Base-by-base conservation (phyloP, 2,113 vertebrate species). In the Mustelus asterias region DNA sequence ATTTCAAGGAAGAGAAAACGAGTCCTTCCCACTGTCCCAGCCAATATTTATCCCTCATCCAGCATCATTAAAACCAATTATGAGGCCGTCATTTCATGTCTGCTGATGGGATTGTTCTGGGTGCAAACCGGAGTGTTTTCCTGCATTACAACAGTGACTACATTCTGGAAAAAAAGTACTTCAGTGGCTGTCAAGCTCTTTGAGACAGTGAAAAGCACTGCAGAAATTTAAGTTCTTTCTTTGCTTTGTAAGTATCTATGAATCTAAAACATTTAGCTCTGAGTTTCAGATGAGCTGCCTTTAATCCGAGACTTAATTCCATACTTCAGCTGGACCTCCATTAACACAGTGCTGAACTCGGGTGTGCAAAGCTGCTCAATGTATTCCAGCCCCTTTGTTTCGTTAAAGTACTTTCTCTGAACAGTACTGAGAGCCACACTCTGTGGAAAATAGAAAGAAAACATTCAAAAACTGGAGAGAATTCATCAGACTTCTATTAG, bases 251-350 rank as follows among this genome's bases (percentile, higher is more conserved):
- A 26, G 16, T 95, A 33, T 54, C 11, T 48, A 48, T 48, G 13
- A 76, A 72, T 54, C n/a, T 48, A 58, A 69, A 44, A 69, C 24
- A 48, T n/a, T 69, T 48, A 70, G 69, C 10, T 10, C n/a, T 65
- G 13, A 54, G 22, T 29, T 24, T 72, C 41, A 90, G 58, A 48
- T 10, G 54, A 6, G 16, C 0, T 72, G 37, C 48, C 3, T 95
- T 95, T 72, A 95, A 95, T 72, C 10, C 67, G 14, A 26, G 41
- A 67, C 29, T 92, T 26, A 72, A 60, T 76, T 96, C 44, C 98
- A 96, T 98, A 99, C 99, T 99, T 99, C 60, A 98, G 97, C 37
- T 99, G 98, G 96, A 99, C 98, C 97, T 99, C 99, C 99, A 99
- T 98, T 72, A 98, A 96, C 86, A 99, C 97, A 1, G 98, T 98